These are phyloP conservation scores for Pogonus chalceus DNA, from an alignment of 1,140 invertebrate species.

Conservation along the genomic window DNA sequence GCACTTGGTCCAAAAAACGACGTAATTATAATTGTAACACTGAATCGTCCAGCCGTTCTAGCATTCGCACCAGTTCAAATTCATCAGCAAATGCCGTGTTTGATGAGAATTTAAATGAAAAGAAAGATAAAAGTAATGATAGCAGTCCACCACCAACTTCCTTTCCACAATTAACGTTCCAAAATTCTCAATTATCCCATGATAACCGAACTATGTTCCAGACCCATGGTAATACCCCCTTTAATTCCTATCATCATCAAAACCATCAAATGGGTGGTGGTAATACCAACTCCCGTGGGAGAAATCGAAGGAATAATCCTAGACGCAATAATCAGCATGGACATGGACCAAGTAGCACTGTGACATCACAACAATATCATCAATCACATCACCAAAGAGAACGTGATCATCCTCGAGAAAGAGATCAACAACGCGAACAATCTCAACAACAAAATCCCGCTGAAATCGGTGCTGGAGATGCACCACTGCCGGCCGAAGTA, in stretches of 20 bases:
- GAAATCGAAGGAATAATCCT: neutral
- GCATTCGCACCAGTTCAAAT: slow-evolving; percentile 24
- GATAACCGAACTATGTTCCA: no score
- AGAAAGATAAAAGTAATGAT: slow-evolving; percentile 6
- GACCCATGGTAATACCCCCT: no score
- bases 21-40: slow-evolving; percentile 12
- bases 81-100: slow-evolving; percentile 20
- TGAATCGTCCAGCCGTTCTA: slow-evolving; percentile 19
- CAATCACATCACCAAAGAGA: slow-evolving; percentile 11
- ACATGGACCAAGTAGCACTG: slow-evolving; percentile 12
- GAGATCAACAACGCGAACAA: no score
- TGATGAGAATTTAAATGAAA: slow-evolving; percentile 22
- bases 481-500: slow-evolving; percentile 21
- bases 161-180: no score
- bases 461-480: slow-evolving; percentile 31
- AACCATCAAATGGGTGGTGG: neutral
- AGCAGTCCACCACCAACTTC: neutral
- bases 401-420: slow-evolving; percentile 12
- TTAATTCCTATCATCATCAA: neutral
- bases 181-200: no score
- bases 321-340: neutral
- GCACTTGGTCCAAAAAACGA: neutral
- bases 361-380: slow-evolving; percentile 13
- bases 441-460: no score
- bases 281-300: neutral